These are phyloP conservation scores for Chirona hameri DNA, from an alignment of 2,888 invertebrate genomes.

Conservation along the genomic window DNA sequence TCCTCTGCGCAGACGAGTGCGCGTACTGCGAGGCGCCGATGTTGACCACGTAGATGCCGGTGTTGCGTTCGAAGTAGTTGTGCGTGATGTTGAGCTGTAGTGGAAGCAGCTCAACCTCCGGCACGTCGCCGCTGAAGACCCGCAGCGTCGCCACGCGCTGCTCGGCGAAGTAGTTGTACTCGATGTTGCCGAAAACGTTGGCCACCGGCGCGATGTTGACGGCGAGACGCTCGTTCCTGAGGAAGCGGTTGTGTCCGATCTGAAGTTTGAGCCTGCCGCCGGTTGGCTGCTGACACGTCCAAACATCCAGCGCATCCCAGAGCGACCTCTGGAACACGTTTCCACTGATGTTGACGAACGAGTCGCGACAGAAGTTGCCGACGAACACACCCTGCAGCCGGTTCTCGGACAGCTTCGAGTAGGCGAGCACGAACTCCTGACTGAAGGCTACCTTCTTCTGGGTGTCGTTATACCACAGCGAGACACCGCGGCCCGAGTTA, in stretches of 20 bases:
- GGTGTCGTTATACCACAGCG: conserved; percentile 86
- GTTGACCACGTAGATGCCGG: conserved; percentile 81
- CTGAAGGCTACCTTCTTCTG: conserved; percentile 53
- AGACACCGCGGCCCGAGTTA: conserved; percentile 82
- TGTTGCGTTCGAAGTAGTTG: conserved; percentile 86
- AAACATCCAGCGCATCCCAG: conserved; percentile 73
- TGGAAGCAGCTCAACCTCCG: conserved; percentile 73
- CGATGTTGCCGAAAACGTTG: conserved; percentile 71
- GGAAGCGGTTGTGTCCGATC: conserved; percentile 81
- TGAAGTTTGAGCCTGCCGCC: conserved; percentile 60
- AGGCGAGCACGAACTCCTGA: conserved; percentile 52
- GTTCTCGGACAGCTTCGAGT: conserved; percentile 82
- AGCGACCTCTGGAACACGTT: conserved; percentile 77
- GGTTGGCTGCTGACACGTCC: conserved; percentile 70
- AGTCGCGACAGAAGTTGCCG: conserved; percentile 82
- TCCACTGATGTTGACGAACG: conserved; percentile 82
- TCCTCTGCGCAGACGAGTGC: conserved; percentile 60
- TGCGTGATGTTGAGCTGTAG: conserved; percentile 69
- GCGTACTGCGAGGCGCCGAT: conserved; percentile 84
- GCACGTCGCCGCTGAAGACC: conserved; percentile 72
- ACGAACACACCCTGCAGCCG: conserved; percentile 81
- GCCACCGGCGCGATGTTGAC: conserved; percentile 76
- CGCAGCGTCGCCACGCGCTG: conserved; percentile 74
- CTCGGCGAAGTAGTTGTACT: conserved; percentile 82
- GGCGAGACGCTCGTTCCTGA: conserved; percentile 64